Conservation (phyloP, 2,797 vertebrate genomes). For the Dryobates pubescens region DNA sequence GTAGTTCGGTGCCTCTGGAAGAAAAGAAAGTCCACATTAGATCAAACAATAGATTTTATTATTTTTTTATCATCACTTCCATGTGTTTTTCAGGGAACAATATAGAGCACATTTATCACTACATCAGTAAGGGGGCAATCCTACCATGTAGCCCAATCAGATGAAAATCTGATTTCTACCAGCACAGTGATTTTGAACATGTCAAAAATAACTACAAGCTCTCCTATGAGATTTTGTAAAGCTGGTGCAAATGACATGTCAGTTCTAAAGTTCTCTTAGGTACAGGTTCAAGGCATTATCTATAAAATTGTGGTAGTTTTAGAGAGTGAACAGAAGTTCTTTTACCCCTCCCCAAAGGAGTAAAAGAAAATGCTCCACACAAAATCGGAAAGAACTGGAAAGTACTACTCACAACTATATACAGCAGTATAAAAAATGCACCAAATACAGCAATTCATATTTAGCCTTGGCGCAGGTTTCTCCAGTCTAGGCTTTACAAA, state of each 20-base stretch:
- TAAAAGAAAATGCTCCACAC: no score
- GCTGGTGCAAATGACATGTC: neutral
- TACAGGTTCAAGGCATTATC: neutral
- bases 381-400: no score
- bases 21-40: neutral
- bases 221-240: neutral
- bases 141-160: neutral
- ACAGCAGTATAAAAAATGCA: no score
- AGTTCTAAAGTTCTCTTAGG: neutral
- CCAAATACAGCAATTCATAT: no score
- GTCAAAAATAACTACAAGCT: neutral
- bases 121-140: neutral
- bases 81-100: neutral
- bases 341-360: no score
- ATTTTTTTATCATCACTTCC: neutral
- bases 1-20: neutral
- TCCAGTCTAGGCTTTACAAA: no score
- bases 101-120: neutral
- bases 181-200: neutral
- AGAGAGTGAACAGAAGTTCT: no score
- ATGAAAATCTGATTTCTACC: neutral
- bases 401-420: no score
- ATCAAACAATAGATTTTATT: neutral
- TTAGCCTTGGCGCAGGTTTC: no score
- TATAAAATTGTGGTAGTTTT: no score